phyloP scores from a whole-genome alignment of 2,113 vertebrate genomes.

The Atlantisia rogersi region DNA sequence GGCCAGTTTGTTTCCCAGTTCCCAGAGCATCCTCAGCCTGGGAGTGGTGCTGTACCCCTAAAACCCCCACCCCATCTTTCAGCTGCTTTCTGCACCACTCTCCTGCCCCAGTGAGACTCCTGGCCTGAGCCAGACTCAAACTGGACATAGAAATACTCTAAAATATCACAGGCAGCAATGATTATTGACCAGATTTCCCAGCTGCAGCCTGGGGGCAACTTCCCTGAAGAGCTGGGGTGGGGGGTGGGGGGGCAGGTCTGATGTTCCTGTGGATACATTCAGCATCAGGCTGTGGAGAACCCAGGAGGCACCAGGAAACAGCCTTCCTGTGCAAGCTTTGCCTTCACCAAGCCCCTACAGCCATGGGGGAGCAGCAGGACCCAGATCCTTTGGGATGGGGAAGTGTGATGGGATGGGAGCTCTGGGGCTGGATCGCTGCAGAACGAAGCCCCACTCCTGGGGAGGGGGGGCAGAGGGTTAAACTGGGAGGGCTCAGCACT shows the following conservation, averaged over 20 bases:
- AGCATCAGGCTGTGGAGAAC: background rate
- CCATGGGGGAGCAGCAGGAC: background rate
- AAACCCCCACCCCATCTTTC: background rate
- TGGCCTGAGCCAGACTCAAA: background rate
- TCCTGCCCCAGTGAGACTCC: background rate
- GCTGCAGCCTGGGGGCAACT: background rate
- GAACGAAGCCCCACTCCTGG: fast-evolving
- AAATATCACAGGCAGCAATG: background rate
- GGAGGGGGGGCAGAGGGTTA: background rate
- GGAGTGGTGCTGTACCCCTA: background rate
- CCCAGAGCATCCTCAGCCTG: background rate
- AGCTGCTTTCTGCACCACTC: background rate
- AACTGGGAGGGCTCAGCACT: background rate
- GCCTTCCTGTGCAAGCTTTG: background rate
- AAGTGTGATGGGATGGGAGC: background rate
- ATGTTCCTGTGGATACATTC: background rate
- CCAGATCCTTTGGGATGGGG: background rate
- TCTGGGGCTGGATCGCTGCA: background rate
- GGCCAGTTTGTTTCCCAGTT: background rate
- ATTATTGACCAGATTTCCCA: background rate
- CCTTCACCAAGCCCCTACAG: background rate
- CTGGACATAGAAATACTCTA: background rate
- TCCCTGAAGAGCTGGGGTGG: background rate
- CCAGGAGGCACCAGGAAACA: fast-evolving
- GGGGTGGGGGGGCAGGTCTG: background rate